A percentile compares a stretch with the other conserved stretches of the same genome.
These are phyloP conservation scores for Pristionchus mayeri DNA, from an alignment of 2,888 invertebrate species.

Conservation along the genomic window DNA sequence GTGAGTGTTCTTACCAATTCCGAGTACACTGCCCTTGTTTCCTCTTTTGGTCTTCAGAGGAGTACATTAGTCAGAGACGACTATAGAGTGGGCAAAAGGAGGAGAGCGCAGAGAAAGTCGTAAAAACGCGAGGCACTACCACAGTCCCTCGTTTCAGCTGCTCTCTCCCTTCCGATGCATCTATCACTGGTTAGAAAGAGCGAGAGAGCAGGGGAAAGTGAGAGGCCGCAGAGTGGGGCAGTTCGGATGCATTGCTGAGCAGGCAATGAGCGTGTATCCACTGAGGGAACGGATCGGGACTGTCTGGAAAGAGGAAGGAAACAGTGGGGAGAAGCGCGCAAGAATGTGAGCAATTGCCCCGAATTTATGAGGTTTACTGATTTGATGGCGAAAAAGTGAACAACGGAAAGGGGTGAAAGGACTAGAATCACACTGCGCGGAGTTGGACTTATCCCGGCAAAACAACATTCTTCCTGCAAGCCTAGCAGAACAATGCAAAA, in stretches of 20 bases:
- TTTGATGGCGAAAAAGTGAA: background rate
- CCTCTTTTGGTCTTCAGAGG: background rate
- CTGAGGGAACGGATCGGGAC: background rate
- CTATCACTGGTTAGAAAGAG: background rate
- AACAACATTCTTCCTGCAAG: no score
- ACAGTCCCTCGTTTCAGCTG: background rate
- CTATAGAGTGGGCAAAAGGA: background rate
- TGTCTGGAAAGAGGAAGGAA: background rate
- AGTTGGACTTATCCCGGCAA: no score
- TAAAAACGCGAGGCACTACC: slow-evolving; percentile 23
- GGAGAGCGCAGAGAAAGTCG: background rate
- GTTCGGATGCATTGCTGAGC: slow-evolving; percentile 19
- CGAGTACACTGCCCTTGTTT: background rate
- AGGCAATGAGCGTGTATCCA: background rate
- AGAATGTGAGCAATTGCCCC: background rate
- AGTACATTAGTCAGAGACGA: slow-evolving; percentile 9
- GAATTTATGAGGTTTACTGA: slow-evolving; percentile 12
- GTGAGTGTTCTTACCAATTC: background rate
- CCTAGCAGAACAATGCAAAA: no score
- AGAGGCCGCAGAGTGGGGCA: background rate
- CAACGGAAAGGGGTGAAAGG: no score
- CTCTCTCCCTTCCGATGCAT: background rate
- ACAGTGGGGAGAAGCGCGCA: background rate
- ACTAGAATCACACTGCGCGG: no score
- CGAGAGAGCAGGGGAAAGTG: background rate